Conservation (phyloP, 2,797 vertebrate genomes). For the Neosilurus mollespiculum region DNA sequence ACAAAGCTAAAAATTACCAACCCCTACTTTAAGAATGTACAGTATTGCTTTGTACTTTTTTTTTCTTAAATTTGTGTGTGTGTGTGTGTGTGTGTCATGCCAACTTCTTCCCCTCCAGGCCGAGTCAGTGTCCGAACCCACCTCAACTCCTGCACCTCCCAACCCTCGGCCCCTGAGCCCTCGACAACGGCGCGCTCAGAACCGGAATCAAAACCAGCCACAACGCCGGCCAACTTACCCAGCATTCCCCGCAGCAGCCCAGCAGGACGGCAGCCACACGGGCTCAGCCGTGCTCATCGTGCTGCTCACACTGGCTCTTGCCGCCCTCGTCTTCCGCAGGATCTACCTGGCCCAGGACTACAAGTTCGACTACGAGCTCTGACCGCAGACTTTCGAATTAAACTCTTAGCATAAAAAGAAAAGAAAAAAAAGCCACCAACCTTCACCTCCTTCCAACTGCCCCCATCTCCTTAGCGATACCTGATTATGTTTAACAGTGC, state of each 20-base stretch:
- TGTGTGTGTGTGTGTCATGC: not conserved
- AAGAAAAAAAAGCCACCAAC: slow-evolving; percentile 14
- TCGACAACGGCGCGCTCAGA: slow-evolving; percentile 85
- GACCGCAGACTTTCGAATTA: slow-evolving; percentile 49
- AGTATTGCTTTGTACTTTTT: not conserved
- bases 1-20: too few relatives aligned
- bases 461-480: not conserved
- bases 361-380: slow-evolving; percentile 91
- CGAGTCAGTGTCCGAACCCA: slow-evolving; percentile 60
- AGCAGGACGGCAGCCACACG: slow-evolving; percentile 71
- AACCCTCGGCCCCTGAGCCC: slow-evolving; percentile 77
- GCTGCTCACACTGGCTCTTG: slow-evolving; percentile 87
- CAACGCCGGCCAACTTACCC: slow-evolving; percentile 64
- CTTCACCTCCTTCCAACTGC: slow-evolving; percentile 16
- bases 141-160: not conserved
- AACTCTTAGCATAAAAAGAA: not conserved
- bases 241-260: slow-evolving; percentile 68
- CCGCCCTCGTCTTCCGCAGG: slow-evolving; percentile 91
- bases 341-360: slow-evolving; percentile 92
- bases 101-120: slow-evolving; percentile 42
- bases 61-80: not conserved
- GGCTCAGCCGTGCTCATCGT: slow-evolving; percentile 86
- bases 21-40: too few relatives aligned
- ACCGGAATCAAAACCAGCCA: slow-evolving; percentile 68
- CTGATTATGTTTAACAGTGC: not conserved